Percentiles rank a stretch among this genome's conserved stretches.
Evolutionary conservation across 2,113 vertebrate genomes (phyloP).

Genomic region (Ceyx margarethae): DNA sequence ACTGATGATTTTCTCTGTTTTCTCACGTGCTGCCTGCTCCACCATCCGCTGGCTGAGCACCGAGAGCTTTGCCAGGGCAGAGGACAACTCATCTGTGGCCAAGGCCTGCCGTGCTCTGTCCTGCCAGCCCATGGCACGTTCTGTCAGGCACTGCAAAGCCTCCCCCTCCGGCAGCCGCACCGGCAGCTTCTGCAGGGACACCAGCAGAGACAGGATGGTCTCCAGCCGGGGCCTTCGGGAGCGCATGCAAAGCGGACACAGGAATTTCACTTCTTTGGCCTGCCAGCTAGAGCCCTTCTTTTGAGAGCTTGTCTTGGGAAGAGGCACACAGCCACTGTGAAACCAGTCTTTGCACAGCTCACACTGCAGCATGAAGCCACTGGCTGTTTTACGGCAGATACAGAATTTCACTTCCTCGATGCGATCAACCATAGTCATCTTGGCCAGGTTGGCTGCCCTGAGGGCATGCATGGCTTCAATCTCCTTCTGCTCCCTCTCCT

Average conservation of each 20-base stretch:
- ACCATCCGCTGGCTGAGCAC: conserved; percentile 98
- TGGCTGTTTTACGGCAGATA: conserved; percentile 91
- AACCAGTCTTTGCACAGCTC: conserved; percentile 99
- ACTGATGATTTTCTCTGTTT: conserved; percentile 98
- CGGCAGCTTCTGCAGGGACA: conserved; percentile 95
- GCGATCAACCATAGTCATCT: conserved; percentile 96
- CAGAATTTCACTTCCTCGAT: conserved; percentile 98
- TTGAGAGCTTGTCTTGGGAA: conserved; percentile 90
- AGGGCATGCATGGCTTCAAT: conserved; percentile 93
- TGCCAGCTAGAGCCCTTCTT: conserved; percentile 92
- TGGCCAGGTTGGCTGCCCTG: conserved; percentile 91
- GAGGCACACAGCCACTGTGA: conserved; percentile 91
- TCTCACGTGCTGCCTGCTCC: conserved; percentile 95
- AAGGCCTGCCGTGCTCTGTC: conserved; percentile 92
- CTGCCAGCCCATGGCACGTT: conserved; percentile 98
- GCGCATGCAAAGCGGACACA: conserved; percentile 93
- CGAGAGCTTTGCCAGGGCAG: conserved; percentile 93
- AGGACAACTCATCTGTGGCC: conserved; percentile 95
- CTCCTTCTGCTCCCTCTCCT: conserved; percentile 93
- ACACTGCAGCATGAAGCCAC: conserved; percentile 96
- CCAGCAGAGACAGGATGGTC: conserved; percentile 94
- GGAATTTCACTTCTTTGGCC: conserved; percentile 93
- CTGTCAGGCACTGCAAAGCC: conserved; percentile 93
- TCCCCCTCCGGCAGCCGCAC: conserved; percentile 94
- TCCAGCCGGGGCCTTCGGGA: conserved; percentile 92